These are phyloP conservation scores for Himalopsyche kuldschensis DNA, from an alignment of 2,888 invertebrate species.

Conservation along the genomic window DNA sequence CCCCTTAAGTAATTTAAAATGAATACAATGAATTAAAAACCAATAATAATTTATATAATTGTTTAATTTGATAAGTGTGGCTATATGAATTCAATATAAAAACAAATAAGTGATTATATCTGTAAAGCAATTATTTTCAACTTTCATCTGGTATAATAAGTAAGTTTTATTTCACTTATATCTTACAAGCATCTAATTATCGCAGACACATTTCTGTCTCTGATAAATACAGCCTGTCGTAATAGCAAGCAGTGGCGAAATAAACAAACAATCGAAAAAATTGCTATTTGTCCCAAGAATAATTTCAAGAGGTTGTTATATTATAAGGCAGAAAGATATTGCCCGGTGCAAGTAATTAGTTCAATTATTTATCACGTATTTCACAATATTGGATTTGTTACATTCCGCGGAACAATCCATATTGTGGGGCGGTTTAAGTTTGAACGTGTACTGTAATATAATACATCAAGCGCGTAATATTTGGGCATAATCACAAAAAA, in stretches of 20 bases:
- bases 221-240: background rate
- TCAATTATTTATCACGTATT: background rate
- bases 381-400: background rate
- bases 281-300: background rate
- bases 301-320: background rate
- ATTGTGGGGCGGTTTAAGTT: background rate
- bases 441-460: background rate
- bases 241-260: background rate
- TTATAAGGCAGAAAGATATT: background rate
- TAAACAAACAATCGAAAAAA: background rate
- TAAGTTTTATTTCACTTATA: background rate
- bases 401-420: background rate
- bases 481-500: no score
- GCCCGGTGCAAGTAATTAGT: background rate
- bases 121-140: no score
- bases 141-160: no score
- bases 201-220: background rate
- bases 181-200: background rate
- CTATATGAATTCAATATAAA: no score
- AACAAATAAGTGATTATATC: no score
- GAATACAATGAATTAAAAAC: no score
- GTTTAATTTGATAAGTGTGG: no score
- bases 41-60: no score
- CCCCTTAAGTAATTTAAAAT: no score
- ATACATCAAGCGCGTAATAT: background rate